These are phyloP conservation scores for Petrocephalus sullivani DNA, from an alignment of 2,797 vertebrate genomes.

Conservation along the genomic window DNA sequence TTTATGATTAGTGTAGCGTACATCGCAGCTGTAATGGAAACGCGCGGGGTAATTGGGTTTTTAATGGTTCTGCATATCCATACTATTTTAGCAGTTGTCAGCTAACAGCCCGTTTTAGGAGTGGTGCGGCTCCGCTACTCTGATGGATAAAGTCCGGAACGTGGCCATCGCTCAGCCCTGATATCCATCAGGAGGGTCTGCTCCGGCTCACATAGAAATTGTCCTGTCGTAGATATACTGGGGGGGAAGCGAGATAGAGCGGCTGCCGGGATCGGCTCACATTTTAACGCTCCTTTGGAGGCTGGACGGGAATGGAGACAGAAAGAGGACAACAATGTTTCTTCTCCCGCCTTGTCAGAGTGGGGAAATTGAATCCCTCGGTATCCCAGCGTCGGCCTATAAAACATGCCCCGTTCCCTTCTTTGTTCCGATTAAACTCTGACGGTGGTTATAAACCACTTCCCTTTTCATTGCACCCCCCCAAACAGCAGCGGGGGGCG, in stretches of 20 bases:
- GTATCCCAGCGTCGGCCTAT: neutral
- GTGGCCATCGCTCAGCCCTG: conserved; percentile 14
- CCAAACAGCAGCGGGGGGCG: neutral
- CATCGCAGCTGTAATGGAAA: conserved; percentile 57
- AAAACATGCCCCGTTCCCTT: neutral
- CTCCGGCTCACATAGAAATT: conserved; percentile 22
- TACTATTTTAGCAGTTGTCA: conserved; percentile 44
- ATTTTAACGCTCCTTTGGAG: conserved; percentile 23
- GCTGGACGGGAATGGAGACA: conserved; percentile 4
- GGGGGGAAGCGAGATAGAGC: neutral
- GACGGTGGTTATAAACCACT: neutral
- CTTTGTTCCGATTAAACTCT: conserved; percentile 13
- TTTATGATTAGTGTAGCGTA: conserved; percentile 62
- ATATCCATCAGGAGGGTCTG: conserved; percentile 20
- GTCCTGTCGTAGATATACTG: conserved; percentile 18
- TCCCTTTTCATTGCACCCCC: neutral
- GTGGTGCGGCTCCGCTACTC: conserved; percentile 26
- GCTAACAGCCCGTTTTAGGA: conserved; percentile 48
- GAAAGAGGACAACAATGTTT: conserved; percentile 1
- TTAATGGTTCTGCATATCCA: conserved; percentile 76
- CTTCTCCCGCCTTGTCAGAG: conserved; percentile 3
- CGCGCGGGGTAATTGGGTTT: conserved; percentile 72
- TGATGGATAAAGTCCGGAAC: conserved; percentile 23
- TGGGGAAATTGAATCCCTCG: conserved; percentile 17
- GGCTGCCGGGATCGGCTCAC: neutral